Evolutionary conservation across 2,888 invertebrate species (phyloP), one percentile per base, ranked within the genome.

Genomic region (Aproaerema taeniolella): DNA sequence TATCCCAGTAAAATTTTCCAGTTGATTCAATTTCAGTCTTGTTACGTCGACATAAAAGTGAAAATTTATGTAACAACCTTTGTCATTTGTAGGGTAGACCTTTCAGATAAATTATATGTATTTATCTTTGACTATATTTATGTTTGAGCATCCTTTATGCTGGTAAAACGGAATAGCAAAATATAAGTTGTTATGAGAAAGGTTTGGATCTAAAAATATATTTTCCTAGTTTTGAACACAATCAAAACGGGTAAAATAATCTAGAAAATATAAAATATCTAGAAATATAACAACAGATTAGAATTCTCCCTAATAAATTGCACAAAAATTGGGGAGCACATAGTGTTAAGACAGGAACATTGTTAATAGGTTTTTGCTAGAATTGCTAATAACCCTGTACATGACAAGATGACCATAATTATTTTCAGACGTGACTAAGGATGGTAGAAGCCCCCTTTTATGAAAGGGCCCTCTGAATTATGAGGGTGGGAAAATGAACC

Each of bases 61-160:
- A 6, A 20, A 20, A 7, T 4, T 20, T 20, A 20, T 20, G 7
- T 20, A 20, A 7, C 5, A 20, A 6, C 5, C 20, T 20, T 6
- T 7, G 20, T 20, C 20, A 20, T 20, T 20, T 20, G 34, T 14
- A 20, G 14, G 34, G 36, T 36, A 36, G 29, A 11, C 10, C 28
- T 8, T 16, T 16, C 16, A 15, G 28, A 9, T 13, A 28, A 28
- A 28, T 36, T 36, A 29, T 36, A 16, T 11, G 10, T 36, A 16
- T 16, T 10, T 36, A 28, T 34, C 15, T 20, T 28, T 28, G 10
- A 28, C n/a, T n/a, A n/a, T n/a, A n/a, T n/a, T n/a, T n/a, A n/a
- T n/a, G n/a, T n/a, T n/a, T n/a, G n/a, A n/a, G n/a, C n/a, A 28
- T 16, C 17, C 36, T 26, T 36, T 6, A 4, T 7, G 20, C 5